These are phyloP conservation scores for Mystacornis crossleyi DNA, from an alignment of 2,113 vertebrate species.

Conservation along the genomic window DNA sequence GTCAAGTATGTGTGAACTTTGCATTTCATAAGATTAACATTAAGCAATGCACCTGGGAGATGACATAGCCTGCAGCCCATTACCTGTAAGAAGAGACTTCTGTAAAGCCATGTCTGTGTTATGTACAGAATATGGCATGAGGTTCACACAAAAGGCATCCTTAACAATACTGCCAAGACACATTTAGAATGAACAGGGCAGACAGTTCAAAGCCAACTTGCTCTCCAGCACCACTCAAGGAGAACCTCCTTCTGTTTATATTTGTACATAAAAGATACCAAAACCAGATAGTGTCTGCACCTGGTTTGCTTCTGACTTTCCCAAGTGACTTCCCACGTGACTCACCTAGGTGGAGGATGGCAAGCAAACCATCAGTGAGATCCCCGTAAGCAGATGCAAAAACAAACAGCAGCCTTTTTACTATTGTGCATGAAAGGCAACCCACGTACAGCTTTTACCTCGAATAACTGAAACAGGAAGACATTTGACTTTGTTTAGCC, in stretches of 20 bases:
- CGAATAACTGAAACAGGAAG: conserved; percentile 8
- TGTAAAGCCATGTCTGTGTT: neutral
- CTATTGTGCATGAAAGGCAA: neutral
- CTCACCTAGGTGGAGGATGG: neutral
- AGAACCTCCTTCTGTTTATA: conserved; percentile 28
- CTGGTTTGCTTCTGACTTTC: conserved; percentile 37
- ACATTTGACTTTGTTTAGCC: neutral
- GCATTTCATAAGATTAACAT: conserved; percentile 27
- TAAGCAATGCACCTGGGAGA: conserved; percentile 39
- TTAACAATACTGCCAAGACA: conserved; percentile 10
- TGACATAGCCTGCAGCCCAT: neutral
- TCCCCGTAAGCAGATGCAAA: neutral
- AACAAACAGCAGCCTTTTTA: neutral
- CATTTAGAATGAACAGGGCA: conserved; percentile 3
- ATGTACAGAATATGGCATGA: neutral
- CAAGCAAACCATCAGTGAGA: neutral
- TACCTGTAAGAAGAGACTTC: neutral
- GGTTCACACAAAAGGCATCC: conserved; percentile 1
- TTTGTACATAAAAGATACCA: neutral
- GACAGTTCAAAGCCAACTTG: conserved; percentile 34
- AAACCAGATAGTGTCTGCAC: neutral
- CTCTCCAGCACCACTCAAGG: neutral
- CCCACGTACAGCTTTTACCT: neutral
- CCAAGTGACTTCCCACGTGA: conserved; percentile 20
- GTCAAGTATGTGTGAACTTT: conserved; percentile 5